phyloP scores from a whole-genome alignment of 1,140 invertebrate genomes.

The Asobara japonica region DNA sequence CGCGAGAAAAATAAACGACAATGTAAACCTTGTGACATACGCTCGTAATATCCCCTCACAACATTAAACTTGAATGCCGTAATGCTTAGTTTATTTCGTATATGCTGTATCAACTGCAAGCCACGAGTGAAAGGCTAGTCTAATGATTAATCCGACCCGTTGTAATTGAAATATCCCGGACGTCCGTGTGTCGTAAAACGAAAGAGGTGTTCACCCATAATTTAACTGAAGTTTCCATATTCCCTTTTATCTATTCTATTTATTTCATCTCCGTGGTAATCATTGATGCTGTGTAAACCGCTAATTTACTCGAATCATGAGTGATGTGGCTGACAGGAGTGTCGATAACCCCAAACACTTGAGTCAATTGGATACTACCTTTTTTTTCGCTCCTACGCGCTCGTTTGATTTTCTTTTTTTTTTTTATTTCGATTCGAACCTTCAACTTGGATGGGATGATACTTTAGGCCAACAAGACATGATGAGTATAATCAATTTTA shows the following conservation, averaged over 20 bases:
- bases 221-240: neutral
- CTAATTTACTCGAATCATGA: conserved; percentile 1
- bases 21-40: too few species aligned
- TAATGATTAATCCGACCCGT: conserved; percentile 45
- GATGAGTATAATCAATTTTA: conserved; percentile 46
- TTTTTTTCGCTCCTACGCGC: neutral
- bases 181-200: conserved; percentile 37
- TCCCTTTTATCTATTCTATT: neutral
- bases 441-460: conserved; percentile 13
- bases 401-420: neutral
- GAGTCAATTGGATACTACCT: neutral
- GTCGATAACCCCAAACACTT: neutral
- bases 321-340: neutral
- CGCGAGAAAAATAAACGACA: too few species aligned
- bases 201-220: neutral
- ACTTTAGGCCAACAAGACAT: conserved; percentile 26
- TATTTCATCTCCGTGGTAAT: neutral
- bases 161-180: conserved; percentile 57
- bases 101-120: neutral
- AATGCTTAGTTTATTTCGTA: neutral
- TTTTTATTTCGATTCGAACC: neutral
- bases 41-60: too few species aligned
- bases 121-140: conserved; percentile 30
- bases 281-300: neutral
- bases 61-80: too few species aligned